Base-by-base conservation (phyloP, 2,888 invertebrate species). In the Coenonympha arcania region DNA sequence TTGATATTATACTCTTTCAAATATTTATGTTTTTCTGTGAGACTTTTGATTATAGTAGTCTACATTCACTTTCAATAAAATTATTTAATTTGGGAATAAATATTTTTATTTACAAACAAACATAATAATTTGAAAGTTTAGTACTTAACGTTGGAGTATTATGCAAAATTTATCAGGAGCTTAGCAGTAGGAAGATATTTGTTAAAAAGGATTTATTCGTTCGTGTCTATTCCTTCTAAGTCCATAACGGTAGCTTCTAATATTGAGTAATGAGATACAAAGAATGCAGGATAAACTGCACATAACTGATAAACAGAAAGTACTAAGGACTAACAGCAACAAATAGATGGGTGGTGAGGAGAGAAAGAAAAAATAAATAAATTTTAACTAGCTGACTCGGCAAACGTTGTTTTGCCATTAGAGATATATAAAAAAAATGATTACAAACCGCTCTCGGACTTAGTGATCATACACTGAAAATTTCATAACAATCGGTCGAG, bases 221-320 rank as follows among this genome's bases (percentile, higher is more conserved):
- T 40, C 57, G 28, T 51, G 50, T 50, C 47, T 54, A 33, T 54
- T 43, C 47, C 33, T 71, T 69, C 59, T 43, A 66, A 62, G 57
- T 51, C 64, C 58, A 63, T 74, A 76, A 73, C 82, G 74, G 84
- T 79, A 82, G 81, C 65, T 74, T 77, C 70, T 76, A 82, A 80
- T 83, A 81, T 74, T 82, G 78, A 83, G 70, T 80, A 79, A 83
- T 82, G 79, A 76, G 69, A 56, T 60, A 62, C 62, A 71, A 73
- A 72, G 73, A 76, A 76, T 68, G 71, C 71, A 69, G 73, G 71
- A 76, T 75, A 74, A n/a, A 71, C 64, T 61, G 68, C 57, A 64
- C 65, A 63, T 68, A 68, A 73, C 67, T 68, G 65, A 71, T 69
- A 68, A 65, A 63, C 59, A 54, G 55, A 57, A 60, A 63, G 63